Evolutionary conservation across 2,113 vertebrate genomes (phyloP).

Genomic region (Oreochromis niloticus): DNA sequence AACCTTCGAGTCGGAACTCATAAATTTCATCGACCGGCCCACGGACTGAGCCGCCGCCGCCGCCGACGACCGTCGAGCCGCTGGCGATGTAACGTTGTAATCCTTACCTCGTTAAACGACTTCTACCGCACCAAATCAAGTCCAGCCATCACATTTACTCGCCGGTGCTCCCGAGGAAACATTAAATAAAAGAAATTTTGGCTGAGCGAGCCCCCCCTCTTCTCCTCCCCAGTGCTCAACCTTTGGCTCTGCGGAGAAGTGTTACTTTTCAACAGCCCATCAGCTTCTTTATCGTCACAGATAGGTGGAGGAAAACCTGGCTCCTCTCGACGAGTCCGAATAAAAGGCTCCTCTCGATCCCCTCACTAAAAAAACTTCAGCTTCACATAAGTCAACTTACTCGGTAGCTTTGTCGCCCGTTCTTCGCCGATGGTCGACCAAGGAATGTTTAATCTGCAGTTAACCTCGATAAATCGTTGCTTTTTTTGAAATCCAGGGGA

Average conservation of each 20-base stretch:
- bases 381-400: slow-evolving; percentile 69
- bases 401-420: slow-evolving; percentile 59
- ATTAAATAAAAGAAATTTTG: slow-evolving; percentile 36
- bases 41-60: slow-evolving; percentile 15
- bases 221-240: slow-evolving; percentile 55
- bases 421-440: slow-evolving; percentile 58
- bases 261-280: slow-evolving; percentile 75
- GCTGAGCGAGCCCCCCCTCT: not conserved
- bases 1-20: slow-evolving; percentile 52
- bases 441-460: slow-evolving; percentile 61
- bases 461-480: slow-evolving; percentile 73
- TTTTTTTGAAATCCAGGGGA: slow-evolving; percentile 77
- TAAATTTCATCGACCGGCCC: slow-evolving; percentile 52
- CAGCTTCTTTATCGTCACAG: slow-evolving; percentile 71
- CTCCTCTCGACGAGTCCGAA: slow-evolving; percentile 70
- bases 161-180: not conserved
- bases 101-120: slow-evolving; percentile 56
- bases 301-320: slow-evolving; percentile 75
- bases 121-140: slow-evolving; percentile 19
- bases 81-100: slow-evolving; percentile 53
- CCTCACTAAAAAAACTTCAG: slow-evolving; percentile 65
- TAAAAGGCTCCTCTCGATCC: slow-evolving; percentile 67
- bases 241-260: slow-evolving; percentile 73
- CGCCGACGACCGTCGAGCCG: slow-evolving; percentile 29
- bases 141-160: slow-evolving; percentile 10